Evolutionary conservation across 1,140 invertebrate species (phyloP).

Genomic region (Diplogasteroides magnus): DNA sequence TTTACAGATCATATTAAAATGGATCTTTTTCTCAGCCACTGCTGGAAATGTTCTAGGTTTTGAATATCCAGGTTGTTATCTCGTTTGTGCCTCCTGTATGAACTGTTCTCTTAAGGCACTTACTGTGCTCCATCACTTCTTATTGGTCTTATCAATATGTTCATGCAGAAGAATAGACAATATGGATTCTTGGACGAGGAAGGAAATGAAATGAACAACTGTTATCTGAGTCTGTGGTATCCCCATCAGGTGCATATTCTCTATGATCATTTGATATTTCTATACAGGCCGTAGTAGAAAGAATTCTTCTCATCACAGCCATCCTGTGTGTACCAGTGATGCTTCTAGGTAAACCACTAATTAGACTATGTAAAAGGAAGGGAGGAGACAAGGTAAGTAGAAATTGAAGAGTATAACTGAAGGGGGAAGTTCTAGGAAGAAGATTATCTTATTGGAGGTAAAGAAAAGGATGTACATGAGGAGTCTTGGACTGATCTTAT

Average conservation of each 20-base stretch:
- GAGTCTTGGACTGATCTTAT: slow-evolving; percentile 73
- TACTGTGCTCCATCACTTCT: slow-evolving; percentile 65
- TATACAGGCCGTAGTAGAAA: slow-evolving; percentile 69
- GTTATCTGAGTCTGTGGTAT: slow-evolving; percentile 50
- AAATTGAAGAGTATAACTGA: too few relatives aligned
- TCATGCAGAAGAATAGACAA: slow-evolving; percentile 58
- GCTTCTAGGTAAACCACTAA: slow-evolving; percentile 77
- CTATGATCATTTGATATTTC: not conserved
- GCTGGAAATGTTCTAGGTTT: slow-evolving; percentile 48
- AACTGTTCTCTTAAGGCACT: slow-evolving; percentile 36
- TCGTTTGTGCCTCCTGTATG: not conserved
- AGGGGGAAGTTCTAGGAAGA: too few relatives aligned
- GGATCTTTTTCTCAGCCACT: slow-evolving; percentile 68
- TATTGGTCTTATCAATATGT: slow-evolving; percentile 67
- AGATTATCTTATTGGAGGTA: too few relatives aligned
- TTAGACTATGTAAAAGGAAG: slow-evolving; percentile 6
- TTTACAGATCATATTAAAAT: slow-evolving; percentile 80
- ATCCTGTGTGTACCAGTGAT: slow-evolving; percentile 83
- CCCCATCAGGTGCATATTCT: slow-evolving; percentile 50
- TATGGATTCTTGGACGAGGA: slow-evolving; percentile 43
- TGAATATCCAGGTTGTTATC: slow-evolving; percentile 9
- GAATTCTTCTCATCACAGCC: slow-evolving; percentile 69
- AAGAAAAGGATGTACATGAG: slow-evolving; percentile 61
- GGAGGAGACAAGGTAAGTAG: too few relatives aligned
- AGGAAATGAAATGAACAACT: slow-evolving; percentile 32